phyloP scores from a whole-genome alignment of 2,797 vertebrate genomes.

The Oceanodroma leucorhoa region DNA sequence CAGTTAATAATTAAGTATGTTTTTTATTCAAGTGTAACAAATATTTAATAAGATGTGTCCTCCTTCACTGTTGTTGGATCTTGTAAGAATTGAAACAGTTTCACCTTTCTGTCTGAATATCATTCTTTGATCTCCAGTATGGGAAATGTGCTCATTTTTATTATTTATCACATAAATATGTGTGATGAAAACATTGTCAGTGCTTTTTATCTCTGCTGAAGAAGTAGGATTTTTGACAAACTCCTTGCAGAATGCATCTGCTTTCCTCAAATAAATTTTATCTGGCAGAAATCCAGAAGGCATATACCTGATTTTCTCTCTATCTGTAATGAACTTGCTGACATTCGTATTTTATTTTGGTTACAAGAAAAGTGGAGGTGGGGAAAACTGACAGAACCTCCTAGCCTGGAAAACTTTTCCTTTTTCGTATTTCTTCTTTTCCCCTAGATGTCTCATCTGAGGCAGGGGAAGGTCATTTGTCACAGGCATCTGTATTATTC shows the following conservation, averaged over 20 bases:
- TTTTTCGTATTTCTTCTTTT: not conserved
- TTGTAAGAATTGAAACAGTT: not conserved
- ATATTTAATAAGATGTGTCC: conserved; percentile 47
- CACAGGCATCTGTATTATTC: not conserved
- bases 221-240: conserved; percentile 27
- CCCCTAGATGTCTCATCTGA: not conserved
- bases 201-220: conserved; percentile 48
- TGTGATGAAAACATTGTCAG: conserved; percentile 51
- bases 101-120: conserved; percentile 39
- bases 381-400: not conserved
- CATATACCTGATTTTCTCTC: not conserved
- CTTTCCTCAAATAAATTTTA: not conserved
- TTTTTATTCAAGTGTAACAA: conserved; percentile 61
- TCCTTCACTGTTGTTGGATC: not conserved
- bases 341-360: not conserved
- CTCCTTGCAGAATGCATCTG: not conserved
- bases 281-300: conserved; percentile 17
- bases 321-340: conserved; percentile 25
- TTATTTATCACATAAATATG: conserved; percentile 56
- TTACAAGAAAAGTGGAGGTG: not conserved
- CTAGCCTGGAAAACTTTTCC: not conserved
- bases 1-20: conserved; percentile 58
- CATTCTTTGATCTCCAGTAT: conserved; percentile 21
- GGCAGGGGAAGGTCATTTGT: not conserved
- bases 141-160: conserved; percentile 43